Evolutionary conservation across 2,888 invertebrate genomes (phyloP).

Genomic region (Tenodera sinensis): DNA sequence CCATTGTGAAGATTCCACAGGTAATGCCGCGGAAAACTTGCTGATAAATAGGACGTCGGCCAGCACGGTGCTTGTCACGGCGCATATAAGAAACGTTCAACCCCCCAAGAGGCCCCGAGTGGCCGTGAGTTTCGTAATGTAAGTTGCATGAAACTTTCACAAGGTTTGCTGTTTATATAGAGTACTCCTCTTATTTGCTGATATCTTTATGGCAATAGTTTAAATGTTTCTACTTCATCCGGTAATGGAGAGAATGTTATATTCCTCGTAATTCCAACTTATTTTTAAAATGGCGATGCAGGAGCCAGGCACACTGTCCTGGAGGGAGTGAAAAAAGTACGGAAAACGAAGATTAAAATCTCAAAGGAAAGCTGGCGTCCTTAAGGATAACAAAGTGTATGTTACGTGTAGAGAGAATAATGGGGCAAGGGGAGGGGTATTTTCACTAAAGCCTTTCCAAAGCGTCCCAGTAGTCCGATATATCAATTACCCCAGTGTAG

Average conservation of each 20-base stretch:
- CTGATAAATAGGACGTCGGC: no score
- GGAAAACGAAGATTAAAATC: background rate
- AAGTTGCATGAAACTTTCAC: background rate
- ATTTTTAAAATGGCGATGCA: background rate
- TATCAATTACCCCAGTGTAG: slow-evolving; percentile 16
- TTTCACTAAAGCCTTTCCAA: slow-evolving; percentile 10
- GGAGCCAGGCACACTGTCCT: background rate
- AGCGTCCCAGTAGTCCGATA: slow-evolving; percentile 18
- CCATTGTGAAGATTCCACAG: no score
- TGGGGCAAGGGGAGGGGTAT: background rate
- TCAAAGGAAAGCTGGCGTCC: background rate
- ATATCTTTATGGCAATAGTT: background rate
- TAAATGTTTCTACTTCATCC: background rate
- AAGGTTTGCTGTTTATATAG: background rate
- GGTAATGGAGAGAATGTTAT: background rate
- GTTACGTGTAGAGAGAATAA: background rate
- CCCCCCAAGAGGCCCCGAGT: background rate
- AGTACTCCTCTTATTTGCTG: background rate
- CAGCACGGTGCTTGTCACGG: no score
- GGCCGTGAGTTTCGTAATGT: background rate
- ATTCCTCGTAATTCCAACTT: background rate
- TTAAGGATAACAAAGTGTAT: background rate
- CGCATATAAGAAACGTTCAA: no score
- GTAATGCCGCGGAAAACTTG: no score
- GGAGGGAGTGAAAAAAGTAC: background rate